Base-by-base conservation (phyloP, 2,113 vertebrate species). In the Argyrosomus japonicus region DNA sequence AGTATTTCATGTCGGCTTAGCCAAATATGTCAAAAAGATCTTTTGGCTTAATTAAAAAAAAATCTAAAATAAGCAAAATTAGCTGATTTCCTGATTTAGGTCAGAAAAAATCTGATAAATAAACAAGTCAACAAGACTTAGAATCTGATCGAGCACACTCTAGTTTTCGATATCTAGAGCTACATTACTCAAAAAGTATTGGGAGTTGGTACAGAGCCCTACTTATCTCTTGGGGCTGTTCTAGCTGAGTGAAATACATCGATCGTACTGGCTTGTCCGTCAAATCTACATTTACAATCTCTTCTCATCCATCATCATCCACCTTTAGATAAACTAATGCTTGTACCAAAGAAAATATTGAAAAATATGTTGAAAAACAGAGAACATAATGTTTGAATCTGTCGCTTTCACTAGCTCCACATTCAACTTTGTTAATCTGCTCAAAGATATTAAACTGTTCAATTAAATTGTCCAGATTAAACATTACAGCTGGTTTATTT, bases 391-490 rank as follows among this genome's bases (percentile, higher is more conserved):
- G 21, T 32, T 23, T 73, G 13, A 77, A 65, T 67, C 19, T 43
- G 58, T 75, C 61, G 29, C 32, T 64, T 14, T 68, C 1, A 0
- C 36, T n/a, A 19, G 65, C 75, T 85, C 56, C 10, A 48, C 27
- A 68, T 45, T 71, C 48, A 79, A 72, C 61, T 57, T 84, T 58
- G 82, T 83, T 78, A 78, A 67, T 60, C 71, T 61, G 43, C 68
- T 70, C 17, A 21, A 71, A 85, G 54, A 75, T 88, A 81, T 83
- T 85, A 81, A 87, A 93, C 54, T 57, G 58, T 84, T 91, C 76
- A 86, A 91, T 86, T 86, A 82, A 91, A 88, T 25, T n/a, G 19
- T 78, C 69, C 47, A 87, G 84, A 90, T 90, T 90, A 86, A 89
- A 90, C 82, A 71, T 45, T 79, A 58, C 75, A 82, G 89, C 77